Evolutionary conservation across 2,797 vertebrate genomes (phyloP).

Genomic region (Cryptoblepharus egeriae): DNA sequence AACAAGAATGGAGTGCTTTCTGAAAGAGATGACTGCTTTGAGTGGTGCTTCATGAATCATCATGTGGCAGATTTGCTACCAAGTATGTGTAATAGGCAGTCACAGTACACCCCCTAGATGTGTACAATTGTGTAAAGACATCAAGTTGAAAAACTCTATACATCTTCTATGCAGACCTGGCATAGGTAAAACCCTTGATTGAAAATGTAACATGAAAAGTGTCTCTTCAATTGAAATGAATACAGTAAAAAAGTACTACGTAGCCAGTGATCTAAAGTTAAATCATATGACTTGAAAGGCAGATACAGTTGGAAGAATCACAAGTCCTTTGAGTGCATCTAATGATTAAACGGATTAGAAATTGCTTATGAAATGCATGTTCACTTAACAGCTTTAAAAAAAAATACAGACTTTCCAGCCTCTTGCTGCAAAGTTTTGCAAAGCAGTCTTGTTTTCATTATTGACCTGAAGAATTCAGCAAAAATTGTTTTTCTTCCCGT

Average conservation of each 20-base stretch:
- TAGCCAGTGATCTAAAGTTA: constrained; percentile 63
- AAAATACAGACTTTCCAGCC: constrained; percentile 58
- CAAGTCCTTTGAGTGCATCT: constrained; percentile 82
- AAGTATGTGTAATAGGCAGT: not conserved
- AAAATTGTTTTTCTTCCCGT: constrained; percentile 56
- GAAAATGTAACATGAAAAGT: not conserved
- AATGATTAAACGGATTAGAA: constrained; percentile 72
- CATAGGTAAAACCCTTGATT: constrained; percentile 15
- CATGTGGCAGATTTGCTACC: not conserved
- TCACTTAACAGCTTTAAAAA: constrained; percentile 64
- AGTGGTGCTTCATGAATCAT: not conserved
- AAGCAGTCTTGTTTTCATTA: constrained; percentile 46
- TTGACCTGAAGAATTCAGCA: constrained; percentile 58
- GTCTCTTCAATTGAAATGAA: not conserved
- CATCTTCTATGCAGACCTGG: not conserved
- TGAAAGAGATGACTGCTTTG: not conserved
- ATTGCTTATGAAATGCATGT: constrained; percentile 75
- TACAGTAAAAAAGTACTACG: constrained; percentile 3
- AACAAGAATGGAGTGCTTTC: not conserved
- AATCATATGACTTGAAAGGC: constrained; percentile 65
- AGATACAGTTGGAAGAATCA: constrained; percentile 63
- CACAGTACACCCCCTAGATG: not conserved
- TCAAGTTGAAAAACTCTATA: not conserved
- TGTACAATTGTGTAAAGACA: not conserved
- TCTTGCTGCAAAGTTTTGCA: constrained; percentile 55